Conservation (phyloP, 2,888 invertebrate genomes). For the Cryptosula pallasiana region DNA sequence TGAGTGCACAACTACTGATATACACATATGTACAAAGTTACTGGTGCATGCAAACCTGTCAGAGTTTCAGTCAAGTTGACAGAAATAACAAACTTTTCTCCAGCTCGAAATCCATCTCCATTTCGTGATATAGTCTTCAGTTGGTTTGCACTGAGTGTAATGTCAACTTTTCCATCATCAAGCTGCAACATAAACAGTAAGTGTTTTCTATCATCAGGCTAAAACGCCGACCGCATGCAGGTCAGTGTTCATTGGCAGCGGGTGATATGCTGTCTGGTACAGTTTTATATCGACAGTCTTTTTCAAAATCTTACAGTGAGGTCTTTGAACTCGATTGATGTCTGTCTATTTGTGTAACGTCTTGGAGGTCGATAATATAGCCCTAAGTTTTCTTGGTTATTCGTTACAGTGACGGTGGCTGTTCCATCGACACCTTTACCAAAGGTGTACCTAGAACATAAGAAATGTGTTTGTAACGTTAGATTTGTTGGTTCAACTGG, state of each 20-base stretch:
- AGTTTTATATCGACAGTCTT: no score
- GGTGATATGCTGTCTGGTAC: no score
- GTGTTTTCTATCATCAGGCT: no score
- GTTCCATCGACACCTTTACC: conserved; percentile 82
- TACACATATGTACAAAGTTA: not conserved
- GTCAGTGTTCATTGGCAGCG: no score
- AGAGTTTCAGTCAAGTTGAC: conserved; percentile 5
- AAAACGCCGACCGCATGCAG: no score
- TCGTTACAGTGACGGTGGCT: conserved; percentile 58
- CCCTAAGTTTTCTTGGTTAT: not conserved
- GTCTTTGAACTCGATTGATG: not conserved
- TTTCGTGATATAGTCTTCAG: not conserved
- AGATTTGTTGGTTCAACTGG: no score
- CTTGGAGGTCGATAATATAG: not conserved
- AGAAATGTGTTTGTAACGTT: no score
- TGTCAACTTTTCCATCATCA: not conserved
- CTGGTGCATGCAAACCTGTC: not conserved
- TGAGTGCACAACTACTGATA: not conserved
- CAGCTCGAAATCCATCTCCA: not conserved
- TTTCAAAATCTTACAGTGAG: not conserved
- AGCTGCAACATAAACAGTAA: no score
- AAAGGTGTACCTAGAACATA: conserved; percentile 58
- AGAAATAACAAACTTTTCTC: not conserved
- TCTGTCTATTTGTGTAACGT: not conserved
- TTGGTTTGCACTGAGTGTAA: not conserved